Conservation (phyloP, 2,113 vertebrate genomes). For the Lagopus muta region DNA sequence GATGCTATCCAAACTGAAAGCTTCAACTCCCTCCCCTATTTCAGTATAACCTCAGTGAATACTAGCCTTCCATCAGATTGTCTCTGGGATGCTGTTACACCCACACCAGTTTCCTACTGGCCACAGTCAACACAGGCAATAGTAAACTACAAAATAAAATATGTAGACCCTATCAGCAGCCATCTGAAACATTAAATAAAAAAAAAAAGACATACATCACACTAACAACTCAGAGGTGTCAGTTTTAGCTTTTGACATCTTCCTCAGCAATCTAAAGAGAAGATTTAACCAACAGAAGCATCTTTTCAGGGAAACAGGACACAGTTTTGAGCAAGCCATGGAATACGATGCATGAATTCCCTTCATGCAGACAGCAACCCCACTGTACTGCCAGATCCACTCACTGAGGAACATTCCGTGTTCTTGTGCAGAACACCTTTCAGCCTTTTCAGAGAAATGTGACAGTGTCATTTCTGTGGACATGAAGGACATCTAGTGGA, state of each 20-base stretch:
- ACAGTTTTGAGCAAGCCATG: not conserved
- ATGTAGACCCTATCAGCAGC: not conserved
- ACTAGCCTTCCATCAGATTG: not conserved
- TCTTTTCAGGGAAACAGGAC: not conserved
- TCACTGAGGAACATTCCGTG: not conserved
- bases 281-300: not conserved
- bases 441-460: not conserved
- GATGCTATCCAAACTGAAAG: not conserved
- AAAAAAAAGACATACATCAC: not conserved
- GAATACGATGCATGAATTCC: not conserved
- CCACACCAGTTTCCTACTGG: not conserved
- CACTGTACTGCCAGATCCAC: fast-evolving
- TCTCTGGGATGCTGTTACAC: not conserved
- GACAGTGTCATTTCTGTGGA: constrained; percentile 55
- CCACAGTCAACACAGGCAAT: not conserved
- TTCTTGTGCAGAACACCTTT: not conserved
- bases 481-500: constrained; percentile 74
- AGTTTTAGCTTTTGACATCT: not conserved
- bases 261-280: not conserved
- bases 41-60: not conserved
- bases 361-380: not conserved
- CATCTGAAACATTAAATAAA: not conserved
- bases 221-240: not conserved
- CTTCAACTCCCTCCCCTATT: not conserved
- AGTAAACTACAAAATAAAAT: not conserved